Evolutionary conservation across 2,797 vertebrate species (phyloP).

Genomic region (Bufotes viridis): DNA sequence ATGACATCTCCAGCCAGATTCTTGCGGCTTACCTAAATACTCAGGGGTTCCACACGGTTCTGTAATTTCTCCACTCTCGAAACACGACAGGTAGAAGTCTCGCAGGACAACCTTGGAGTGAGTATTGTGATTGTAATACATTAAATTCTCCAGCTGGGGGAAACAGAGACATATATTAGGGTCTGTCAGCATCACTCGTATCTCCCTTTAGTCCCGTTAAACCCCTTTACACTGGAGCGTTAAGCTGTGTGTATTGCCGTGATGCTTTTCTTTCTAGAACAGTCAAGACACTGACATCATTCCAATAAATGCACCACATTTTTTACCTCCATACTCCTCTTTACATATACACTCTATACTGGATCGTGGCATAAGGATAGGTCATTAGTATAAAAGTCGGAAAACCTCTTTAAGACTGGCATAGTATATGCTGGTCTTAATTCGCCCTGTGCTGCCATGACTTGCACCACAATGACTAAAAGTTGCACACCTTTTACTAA

Average conservation of each 20-base stretch:
- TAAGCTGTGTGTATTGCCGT: background rate
- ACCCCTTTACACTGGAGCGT: background rate
- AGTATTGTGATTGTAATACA: slow-evolving; percentile 80
- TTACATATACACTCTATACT: background rate
- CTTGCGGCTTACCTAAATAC: slow-evolving; percentile 77
- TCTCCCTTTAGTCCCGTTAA: background rate
- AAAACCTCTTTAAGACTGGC: too few species aligned
- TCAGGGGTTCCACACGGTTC: slow-evolving; percentile 88
- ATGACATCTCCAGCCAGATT: background rate
- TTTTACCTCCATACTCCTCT: background rate
- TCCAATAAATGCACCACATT: background rate
- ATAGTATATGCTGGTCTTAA: too few species aligned
- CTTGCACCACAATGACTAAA: too few species aligned
- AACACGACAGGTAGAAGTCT: slow-evolving; percentile 86
- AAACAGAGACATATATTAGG: slow-evolving; percentile 12
- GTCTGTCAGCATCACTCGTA: background rate
- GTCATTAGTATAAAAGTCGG: too few species aligned
- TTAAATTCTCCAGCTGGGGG: slow-evolving; percentile 75
- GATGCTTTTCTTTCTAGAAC: background rate
- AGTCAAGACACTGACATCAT: background rate
- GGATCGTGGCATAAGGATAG: too few species aligned
- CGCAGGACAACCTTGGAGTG: slow-evolving; percentile 87
- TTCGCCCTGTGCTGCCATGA: too few species aligned
- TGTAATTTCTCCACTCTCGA: slow-evolving; percentile 87
- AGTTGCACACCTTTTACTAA: too few species aligned